phyloP scores from a whole-genome alignment of 1,140 invertebrate species.

The Lordiphosa stackelbergi region DNA sequence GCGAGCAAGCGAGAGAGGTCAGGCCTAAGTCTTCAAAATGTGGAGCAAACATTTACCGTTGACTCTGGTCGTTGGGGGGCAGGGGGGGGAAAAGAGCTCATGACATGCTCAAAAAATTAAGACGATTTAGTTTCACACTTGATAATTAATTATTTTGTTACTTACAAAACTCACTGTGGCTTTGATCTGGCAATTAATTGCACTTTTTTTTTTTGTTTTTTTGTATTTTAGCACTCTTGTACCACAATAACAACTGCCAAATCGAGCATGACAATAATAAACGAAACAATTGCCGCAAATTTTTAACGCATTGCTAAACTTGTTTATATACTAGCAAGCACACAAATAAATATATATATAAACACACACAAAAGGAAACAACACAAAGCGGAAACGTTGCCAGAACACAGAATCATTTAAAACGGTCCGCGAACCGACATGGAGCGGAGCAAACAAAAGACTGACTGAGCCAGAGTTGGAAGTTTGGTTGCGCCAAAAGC shows the following conservation, averaged over 20 bases:
- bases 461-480: constrained; percentile 51
- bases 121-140: constrained; percentile 28
- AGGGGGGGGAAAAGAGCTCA: constrained; percentile 17
- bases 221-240: constrained; percentile 20
- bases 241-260: constrained; percentile 28
- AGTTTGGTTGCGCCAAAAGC: constrained; percentile 50
- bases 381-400: constrained; percentile 24
- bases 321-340: constrained; percentile 21
- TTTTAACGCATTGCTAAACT: constrained; percentile 66
- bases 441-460: constrained; percentile 59
- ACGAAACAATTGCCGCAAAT: constrained; percentile 55
- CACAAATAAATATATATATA: constrained; percentile 5
- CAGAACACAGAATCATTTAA: constrained; percentile 9
- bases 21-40: constrained; percentile 38
- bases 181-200: constrained; percentile 4
- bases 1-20: constrained; percentile 11
- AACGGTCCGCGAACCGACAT: constrained; percentile 42
- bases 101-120: constrained; percentile 42
- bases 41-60: constrained; percentile 46
- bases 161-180: constrained; percentile 9
- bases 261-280: constrained; percentile 63
- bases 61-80: background rate
- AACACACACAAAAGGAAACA: constrained; percentile 23
- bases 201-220: constrained; percentile 16
- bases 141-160: constrained; percentile 19